These are phyloP conservation scores for Enteromius argenteus DNA, from an alignment of 2,797 vertebrate species.

Conservation along the genomic window DNA sequence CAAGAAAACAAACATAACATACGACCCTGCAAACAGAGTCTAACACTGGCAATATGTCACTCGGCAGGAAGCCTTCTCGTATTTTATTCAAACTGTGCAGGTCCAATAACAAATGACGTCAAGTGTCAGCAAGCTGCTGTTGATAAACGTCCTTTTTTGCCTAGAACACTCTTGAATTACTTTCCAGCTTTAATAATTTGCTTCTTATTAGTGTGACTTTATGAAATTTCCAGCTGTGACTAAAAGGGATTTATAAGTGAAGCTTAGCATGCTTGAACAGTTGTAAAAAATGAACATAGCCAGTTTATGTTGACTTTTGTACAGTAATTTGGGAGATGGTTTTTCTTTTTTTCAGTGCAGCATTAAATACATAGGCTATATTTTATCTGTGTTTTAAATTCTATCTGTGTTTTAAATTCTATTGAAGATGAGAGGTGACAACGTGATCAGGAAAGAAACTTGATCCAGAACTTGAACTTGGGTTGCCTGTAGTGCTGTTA, in stretches of 20 bases:
- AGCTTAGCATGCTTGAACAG: neutral
- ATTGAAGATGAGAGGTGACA: neutral
- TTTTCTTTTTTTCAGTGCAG: neutral
- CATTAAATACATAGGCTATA: neutral
- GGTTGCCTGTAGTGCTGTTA: neutral
- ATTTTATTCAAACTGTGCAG: slow-evolving; percentile 50
- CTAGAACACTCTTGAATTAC: slow-evolving; percentile 11
- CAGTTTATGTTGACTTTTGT: neutral
- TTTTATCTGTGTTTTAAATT: neutral
- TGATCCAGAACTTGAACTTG: neutral
- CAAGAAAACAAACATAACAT: slow-evolving; percentile 47
- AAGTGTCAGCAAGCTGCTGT: slow-evolving; percentile 7
- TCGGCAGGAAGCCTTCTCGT: slow-evolving; percentile 31
- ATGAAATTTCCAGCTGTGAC: slow-evolving; percentile 10
- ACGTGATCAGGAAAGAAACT: neutral
- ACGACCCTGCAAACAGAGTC: slow-evolving; percentile 35
- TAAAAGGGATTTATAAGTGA: neutral
- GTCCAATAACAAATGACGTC: slow-evolving; percentile 42
- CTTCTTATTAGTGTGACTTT: slow-evolving; percentile 1
- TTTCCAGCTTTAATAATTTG: neutral
- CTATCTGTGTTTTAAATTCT: neutral
- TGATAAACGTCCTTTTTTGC: slow-evolving; percentile 12
- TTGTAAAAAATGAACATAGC: neutral
- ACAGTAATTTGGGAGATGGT: neutral
- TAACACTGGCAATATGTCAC: slow-evolving; percentile 51